These are phyloP conservation scores for Drosophila novamexicana DNA, from an alignment of 1,140 invertebrate species.

Conservation along the genomic window DNA sequence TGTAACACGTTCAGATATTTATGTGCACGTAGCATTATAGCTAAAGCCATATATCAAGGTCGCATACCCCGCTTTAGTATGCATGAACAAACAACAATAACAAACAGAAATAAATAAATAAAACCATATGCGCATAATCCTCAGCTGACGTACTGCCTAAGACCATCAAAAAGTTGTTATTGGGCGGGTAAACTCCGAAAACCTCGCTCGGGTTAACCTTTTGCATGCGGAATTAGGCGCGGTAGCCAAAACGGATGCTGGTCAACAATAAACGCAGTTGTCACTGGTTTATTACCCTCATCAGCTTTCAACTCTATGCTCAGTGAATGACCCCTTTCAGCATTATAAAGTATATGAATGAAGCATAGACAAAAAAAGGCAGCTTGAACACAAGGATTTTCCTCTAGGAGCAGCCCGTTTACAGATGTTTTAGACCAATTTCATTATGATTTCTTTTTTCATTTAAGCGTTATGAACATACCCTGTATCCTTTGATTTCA, in stretches of 20 bases:
- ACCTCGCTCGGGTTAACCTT: neutral
- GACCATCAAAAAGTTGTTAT: conserved; percentile 42
- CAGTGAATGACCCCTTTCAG: conserved; percentile 55
- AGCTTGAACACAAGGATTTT: conserved; percentile 14
- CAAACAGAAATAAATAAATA: conserved; percentile 10
- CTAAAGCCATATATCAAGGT: conserved; percentile 39
- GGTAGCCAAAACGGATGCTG: neutral
- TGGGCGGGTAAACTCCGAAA: neutral
- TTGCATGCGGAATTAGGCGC: conserved; percentile 33
- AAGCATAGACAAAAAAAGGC: neutral
- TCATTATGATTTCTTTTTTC: neutral
- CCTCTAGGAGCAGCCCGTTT: conserved; percentile 23
- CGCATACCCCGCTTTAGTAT: conserved; percentile 18
- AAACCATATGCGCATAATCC: conserved; percentile 50
- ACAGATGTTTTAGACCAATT: neutral
- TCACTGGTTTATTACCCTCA: conserved; percentile 63
- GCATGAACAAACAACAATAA: conserved; percentile 18
- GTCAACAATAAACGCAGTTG: conserved; percentile 38
- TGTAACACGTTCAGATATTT: conserved; percentile 42
- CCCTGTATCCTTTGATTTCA: conserved; percentile 12
- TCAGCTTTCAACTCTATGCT: conserved; percentile 57
- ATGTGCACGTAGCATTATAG: conserved; percentile 37
- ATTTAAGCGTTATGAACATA: conserved; percentile 27
- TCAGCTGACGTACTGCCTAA: conserved; percentile 45
- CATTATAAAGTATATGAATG: conserved; percentile 23